Evolutionary conservation across 2,797 vertebrate species (phyloP).

Genomic region (Cynopterus sphinx): DNA sequence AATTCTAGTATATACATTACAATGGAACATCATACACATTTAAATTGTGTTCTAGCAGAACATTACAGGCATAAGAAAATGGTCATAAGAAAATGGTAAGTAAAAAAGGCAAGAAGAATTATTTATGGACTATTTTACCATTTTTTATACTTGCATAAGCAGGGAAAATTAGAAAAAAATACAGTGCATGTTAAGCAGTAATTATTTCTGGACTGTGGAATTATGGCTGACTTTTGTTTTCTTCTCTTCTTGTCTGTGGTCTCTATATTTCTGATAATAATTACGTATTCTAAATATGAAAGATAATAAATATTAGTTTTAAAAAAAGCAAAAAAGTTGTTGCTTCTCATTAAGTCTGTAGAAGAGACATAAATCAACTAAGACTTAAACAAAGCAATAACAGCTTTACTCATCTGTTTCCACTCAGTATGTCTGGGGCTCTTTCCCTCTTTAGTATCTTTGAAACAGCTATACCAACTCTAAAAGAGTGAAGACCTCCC

Average conservation of each 20-base stretch:
- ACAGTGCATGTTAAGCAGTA: background rate
- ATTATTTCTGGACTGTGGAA: background rate
- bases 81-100: background rate
- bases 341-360: background rate
- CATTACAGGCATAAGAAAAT: background rate
- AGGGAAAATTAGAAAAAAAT: slow-evolving; percentile 11
- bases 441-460: background rate
- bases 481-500: slow-evolving; percentile 10
- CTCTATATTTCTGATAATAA: slow-evolving; percentile 18
- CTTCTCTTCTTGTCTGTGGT: background rate
- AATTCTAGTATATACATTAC: background rate
- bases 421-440: background rate
- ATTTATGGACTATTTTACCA: background rate
- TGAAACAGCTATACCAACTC: background rate
- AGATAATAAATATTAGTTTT: slow-evolving; percentile 12
- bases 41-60: slow-evolving; percentile 25
- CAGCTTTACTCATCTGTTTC: background rate
- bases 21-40: background rate
- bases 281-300: slow-evolving; percentile 28
- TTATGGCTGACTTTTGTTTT: slow-evolving; percentile 4
- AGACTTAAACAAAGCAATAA: background rate
- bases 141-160: slow-evolving; percentile 17
- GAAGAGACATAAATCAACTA: background rate
- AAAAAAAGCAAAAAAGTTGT: slow-evolving; percentile 32
- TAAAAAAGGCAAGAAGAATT: background rate